Evolutionary conservation across 2,797 vertebrate genomes (phyloP).

Genomic region (Dendrocincla fuliginosa): DNA sequence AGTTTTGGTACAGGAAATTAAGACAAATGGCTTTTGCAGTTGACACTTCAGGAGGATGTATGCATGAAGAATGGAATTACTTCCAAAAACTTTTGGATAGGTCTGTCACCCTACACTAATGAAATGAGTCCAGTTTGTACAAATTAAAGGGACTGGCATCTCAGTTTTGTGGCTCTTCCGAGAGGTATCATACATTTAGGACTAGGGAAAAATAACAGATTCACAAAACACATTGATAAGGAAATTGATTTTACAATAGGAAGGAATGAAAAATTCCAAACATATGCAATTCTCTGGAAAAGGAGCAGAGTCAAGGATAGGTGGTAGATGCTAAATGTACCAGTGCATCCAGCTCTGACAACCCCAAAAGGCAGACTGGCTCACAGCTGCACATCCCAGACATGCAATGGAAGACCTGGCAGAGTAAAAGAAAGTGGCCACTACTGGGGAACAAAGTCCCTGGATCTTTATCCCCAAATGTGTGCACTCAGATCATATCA

Average conservation of each 20-base stretch:
- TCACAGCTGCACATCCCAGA: neutral
- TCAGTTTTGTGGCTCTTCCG: neutral
- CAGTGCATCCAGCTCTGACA: fast-evolving
- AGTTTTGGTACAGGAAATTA: neutral
- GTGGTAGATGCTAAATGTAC: neutral
- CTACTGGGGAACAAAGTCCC: neutral
- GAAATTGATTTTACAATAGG: neutral
- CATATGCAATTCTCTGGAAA: neutral
- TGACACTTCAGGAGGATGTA: neutral
- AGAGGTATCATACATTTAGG: neutral
- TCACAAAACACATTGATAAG: neutral
- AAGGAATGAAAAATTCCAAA: neutral
- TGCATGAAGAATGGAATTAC: neutral
- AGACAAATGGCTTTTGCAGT: neutral
- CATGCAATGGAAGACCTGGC: neutral
- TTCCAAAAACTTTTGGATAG: neutral
- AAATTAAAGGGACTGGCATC: neutral
- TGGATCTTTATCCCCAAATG: neutral
- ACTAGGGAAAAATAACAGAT: neutral
- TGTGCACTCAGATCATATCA: neutral
- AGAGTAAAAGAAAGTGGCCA: neutral
- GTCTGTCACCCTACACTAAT: fast-evolving
- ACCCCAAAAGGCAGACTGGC: neutral
- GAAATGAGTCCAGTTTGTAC: neutral
- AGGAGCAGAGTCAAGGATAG: neutral